Conservation (phyloP, 2,113 vertebrate species). For the Balaeniceps rex region DNA sequence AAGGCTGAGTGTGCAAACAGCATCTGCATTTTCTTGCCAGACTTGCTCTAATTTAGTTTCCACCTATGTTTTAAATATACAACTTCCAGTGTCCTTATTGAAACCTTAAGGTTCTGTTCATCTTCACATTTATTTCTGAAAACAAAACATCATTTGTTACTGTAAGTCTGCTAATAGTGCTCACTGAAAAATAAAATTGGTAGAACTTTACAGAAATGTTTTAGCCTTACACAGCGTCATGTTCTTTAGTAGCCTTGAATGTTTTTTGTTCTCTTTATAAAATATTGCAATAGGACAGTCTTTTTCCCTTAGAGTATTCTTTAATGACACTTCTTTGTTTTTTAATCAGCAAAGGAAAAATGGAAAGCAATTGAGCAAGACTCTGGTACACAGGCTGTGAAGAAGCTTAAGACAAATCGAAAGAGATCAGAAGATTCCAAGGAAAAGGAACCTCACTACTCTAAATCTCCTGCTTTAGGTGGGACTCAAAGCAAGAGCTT, state of each 20-base stretch:
- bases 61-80: not conserved
- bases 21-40: not conserved
- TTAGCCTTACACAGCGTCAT: not conserved
- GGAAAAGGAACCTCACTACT: constrained; percentile 32
- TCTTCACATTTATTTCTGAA: not conserved
- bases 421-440: not conserved
- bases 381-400: not conserved
- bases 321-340: constrained; percentile 2
- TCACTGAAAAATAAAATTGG: not conserved
- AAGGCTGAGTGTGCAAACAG: not conserved
- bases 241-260: not conserved
- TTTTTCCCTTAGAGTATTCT: not conserved
- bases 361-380: constrained; percentile 26
- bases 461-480: constrained; percentile 1
- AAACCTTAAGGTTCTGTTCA: not conserved
- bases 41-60: not conserved
- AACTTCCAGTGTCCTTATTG: not conserved
- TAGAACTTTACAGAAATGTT: not conserved
- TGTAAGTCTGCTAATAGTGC: not conserved
- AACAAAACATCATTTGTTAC: not conserved
- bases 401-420: constrained; percentile 30
- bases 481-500: constrained; percentile 12
- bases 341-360: constrained; percentile 55
- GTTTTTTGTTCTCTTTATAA: not conserved
- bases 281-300: not conserved